Evolutionary conservation across 2,888 invertebrate genomes (phyloP), one percentile per base, ranked within the genome.

Genomic region (Tipula confusa): DNA sequence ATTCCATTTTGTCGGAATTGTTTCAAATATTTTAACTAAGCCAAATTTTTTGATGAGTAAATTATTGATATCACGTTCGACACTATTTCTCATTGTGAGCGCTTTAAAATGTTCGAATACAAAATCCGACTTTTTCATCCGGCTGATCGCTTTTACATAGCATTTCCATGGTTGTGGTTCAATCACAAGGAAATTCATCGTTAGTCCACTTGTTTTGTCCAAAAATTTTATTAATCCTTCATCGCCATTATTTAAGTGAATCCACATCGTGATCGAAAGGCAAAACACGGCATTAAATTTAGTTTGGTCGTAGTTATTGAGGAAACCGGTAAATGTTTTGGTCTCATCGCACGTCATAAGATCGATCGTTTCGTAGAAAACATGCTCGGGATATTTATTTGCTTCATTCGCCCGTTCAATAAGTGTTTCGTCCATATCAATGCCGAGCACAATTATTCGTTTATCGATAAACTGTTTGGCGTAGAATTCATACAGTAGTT

Each of bases 201-300:
- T 29, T 29, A 91, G 87, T 6, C 87, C 86, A 84, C 92, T 91
- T 5, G 94, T 88, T 83, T 91, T 91, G 24, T 89, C 87, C 1
- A 97, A 89, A 88, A 96, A 95, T 2, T 88, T 86, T 83, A 90
- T 86, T 43, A 97, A 88, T 0, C 95, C 95, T 4, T 89, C 88
- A 90, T 97, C 97, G 5, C 96, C 95, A 89, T 94, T 91, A 88
- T 97, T 96, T 29, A 97, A 88, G 89, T 97, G 97, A 87, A 97
- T 95, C 97, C 97, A 97, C 96, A 97, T 96, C 18, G 96, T 95
- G 33, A 96, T 92, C 7, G 96, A 96, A 88, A 96, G 96, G 87
- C 95, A 95, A 88, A 95, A 95, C 82, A 92, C 91, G 2, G 93
- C 90, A 89, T 94, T 93, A 90, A 95, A 96, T 84, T 88, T 90